Evolutionary conservation across 1,140 invertebrate species (phyloP), one percentile per base, ranked within the genome.

Genomic region (Drosophila kohkoa): DNA sequence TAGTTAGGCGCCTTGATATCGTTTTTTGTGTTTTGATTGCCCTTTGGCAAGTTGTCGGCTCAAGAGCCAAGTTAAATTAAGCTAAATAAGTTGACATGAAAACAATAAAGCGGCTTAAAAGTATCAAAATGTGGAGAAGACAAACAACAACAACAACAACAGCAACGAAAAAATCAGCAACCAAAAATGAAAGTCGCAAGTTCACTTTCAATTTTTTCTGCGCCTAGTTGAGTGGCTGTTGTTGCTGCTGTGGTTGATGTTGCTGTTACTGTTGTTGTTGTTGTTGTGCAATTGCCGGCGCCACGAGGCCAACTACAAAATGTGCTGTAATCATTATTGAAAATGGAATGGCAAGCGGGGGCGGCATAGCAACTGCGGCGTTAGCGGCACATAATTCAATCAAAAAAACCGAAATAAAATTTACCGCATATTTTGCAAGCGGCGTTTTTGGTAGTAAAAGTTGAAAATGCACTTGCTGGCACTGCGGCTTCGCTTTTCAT

Each of bases 151-250:
- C 6, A 38, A 4, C 20, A 25, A 25, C 20, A 20, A 20, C 20
- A 38, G 10, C 20, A 20, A 38, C 7, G 5, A 38, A 5, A 38
- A 58, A 59, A 64, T 49, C 57, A 75, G 52, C 41, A 38, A n/a
- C 75, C 58, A 82, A 87, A 88, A 88, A 88, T 89, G 85, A 88
- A 88, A 88, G 85, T 88, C 85, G 85, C 85, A 88, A 88, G 85
- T 88, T 88, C 83, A 88, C 83, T 88, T 88, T 88, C 83, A 82
- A 75, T 89, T 89, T 88, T 25, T 78, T 65, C 49, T 82, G 57
- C 48, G 64, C 59, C 60, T 77, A 66, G 74, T 49, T 65, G 15
- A 54, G 45, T 54, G 15, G 41, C 75, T 86, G 82, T 81, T 58
- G 13, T 38, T 3, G 35, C 4, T 59, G 46, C 43, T 46, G 25